A percentile compares a stretch with the other conserved stretches of the same genome.
Evolutionary conservation across 1,140 invertebrate genomes (phyloP).

Genomic region (Drosophila pseudoananassae): DNA sequence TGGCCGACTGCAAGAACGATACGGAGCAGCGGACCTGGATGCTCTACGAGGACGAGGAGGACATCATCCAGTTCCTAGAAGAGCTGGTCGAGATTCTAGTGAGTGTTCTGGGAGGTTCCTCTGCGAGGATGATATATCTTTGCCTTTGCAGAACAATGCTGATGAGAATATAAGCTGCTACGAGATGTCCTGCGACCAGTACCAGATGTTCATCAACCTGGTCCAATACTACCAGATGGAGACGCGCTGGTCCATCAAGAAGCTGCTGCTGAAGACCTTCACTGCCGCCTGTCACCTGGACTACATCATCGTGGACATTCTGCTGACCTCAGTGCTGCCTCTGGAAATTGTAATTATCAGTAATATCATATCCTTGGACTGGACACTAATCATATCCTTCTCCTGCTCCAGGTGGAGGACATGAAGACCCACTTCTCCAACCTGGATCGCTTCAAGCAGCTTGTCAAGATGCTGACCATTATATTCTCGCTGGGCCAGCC

Average conservation of each 20-base stretch:
- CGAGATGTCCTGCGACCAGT: conserved; percentile 90
- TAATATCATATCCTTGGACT: background rate
- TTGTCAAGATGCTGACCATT: conserved; percentile 92
- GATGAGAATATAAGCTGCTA: conserved; percentile 92
- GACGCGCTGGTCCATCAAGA: conserved; percentile 91
- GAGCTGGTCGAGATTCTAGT: conserved; percentile 95
- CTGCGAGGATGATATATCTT: background rate
- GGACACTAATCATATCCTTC: background rate
- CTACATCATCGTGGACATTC: conserved; percentile 90
- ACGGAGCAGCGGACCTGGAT: conserved; percentile 97
- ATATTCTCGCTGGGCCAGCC: conserved; percentile 94
- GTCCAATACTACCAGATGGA: conserved; percentile 97
- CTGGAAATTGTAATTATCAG: conserved; percentile 90
- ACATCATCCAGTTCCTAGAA: conserved; percentile 92
- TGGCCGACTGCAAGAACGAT: conserved; percentile 95
- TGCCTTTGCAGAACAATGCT: conserved; percentile 89
- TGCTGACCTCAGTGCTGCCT: conserved; percentile 93
- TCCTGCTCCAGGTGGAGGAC: conserved; percentile 69
- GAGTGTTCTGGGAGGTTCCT: conserved; percentile 60
- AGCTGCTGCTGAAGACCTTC: conserved; percentile 92
- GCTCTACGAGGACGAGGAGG: conserved; percentile 94
- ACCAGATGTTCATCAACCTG: conserved; percentile 90
- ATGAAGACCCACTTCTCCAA: conserved; percentile 82
- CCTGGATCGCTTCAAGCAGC: conserved; percentile 80
- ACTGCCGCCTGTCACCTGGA: conserved; percentile 94